Base-by-base conservation (phyloP, 1,140 invertebrate species). In the Planococcus citri region DNA sequence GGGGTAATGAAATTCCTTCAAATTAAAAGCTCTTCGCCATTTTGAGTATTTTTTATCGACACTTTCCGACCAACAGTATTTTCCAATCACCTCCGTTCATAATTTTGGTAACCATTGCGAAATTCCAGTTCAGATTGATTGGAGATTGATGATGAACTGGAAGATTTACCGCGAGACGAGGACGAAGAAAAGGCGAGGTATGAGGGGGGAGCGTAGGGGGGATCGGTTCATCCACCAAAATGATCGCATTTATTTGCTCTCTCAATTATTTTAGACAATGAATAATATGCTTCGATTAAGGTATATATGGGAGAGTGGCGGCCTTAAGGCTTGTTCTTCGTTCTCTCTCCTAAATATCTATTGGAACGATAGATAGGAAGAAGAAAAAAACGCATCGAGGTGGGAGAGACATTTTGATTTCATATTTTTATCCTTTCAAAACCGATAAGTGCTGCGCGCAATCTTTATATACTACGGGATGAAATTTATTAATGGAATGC, bases 181-280 rank as follows among this genome's bases (percentile, higher is more conserved):
- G n/a, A 41, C 37, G 37, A 10, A 41, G 9, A 41, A n/a, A 41
- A n/a, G 9, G 37, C n/a, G n/a, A n/a, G n/a, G n/a, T n/a, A n/a
- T n/a, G n/a, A n/a, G n/a, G n/a, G n/a, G n/a, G n/a, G n/a, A n/a
- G n/a, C n/a, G n/a, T n/a, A 20, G 41, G 4, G 29, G 29, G 29
- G 29, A 33, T 33, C 29, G 29, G 29, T 33, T 33, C 29, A 33
- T 33, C 41, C 41, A 12, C 60, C 9, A 25, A 64, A 64, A 64
- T 64, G 60, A 64, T 64, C 60, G 60, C 60, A 64, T 64, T 64
- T 64, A 64, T 64, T 64, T 64, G 60, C 60, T 64, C 60, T 64
- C 60, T 27, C 60, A 64, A 64, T 64, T 64, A 64, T 64, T 64
- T 64, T 64, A 64, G 60, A 64, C 60, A 64, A 64, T 64, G 60